Conservation (phyloP, 2,888 invertebrate species). For the Bombyx huttoni region DNA sequence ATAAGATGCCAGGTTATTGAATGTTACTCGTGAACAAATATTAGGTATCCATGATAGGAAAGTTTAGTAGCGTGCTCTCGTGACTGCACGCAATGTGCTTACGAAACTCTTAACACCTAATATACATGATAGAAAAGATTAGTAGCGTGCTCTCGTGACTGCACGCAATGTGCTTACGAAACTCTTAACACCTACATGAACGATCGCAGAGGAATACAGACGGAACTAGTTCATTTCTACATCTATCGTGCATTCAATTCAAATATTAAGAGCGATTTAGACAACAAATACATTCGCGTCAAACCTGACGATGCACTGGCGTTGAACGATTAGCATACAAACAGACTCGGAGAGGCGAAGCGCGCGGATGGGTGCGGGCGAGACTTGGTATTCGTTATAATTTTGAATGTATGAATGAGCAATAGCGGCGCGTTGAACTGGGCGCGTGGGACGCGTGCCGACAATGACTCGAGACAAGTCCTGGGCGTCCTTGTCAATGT, state of each 20-base stretch:
- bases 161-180: slow-evolving; percentile 53
- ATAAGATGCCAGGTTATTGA: no score
- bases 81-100: slow-evolving; percentile 46
- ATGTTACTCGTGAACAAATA: no score
- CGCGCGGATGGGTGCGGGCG: slow-evolving; percentile 63
- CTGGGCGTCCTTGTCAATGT: slow-evolving; percentile 72
- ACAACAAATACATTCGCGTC: slow-evolving; percentile 58
- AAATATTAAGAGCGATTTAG: slow-evolving; percentile 68
- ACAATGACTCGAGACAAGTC: slow-evolving; percentile 65
- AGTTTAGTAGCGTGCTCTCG: slow-evolving; percentile 29
- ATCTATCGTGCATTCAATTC: slow-evolving; percentile 70
- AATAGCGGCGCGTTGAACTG: slow-evolving; percentile 51
- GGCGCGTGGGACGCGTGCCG: slow-evolving; percentile 63
- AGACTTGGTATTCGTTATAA: slow-evolving; percentile 60
- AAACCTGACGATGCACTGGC: slow-evolving; percentile 65
- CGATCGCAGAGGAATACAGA: slow-evolving; percentile 40
- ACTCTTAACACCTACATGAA: slow-evolving; percentile 53
- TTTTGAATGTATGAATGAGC: slow-evolving; percentile 72
- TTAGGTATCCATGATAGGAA: not conserved
- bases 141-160: slow-evolving; percentile 37
- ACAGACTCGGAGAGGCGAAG: slow-evolving; percentile 54
- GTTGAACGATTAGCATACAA: slow-evolving; percentile 69
- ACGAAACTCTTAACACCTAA: slow-evolving; percentile 59
- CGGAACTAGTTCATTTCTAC: slow-evolving; percentile 64
- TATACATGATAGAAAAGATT: slow-evolving; percentile 25